Evolutionary conservation across 2,113 vertebrate species (phyloP).

Genomic region (Heterochromis multidens): DNA sequence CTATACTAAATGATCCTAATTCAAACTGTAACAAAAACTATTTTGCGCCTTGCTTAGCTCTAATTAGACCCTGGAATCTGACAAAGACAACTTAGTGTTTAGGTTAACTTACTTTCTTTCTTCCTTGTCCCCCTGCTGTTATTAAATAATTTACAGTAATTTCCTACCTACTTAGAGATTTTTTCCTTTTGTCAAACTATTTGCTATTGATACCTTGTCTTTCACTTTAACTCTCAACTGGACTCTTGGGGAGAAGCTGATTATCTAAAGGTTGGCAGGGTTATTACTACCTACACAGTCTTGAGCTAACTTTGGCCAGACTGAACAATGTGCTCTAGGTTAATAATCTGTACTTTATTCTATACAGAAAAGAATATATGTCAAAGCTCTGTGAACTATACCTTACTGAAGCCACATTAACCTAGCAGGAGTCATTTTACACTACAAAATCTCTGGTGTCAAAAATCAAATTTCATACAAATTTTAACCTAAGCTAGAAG

Average conservation of each 20-base stretch:
- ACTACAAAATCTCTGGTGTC: neutral
- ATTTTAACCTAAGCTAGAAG: neutral
- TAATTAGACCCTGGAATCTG: neutral
- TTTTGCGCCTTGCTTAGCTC: neutral
- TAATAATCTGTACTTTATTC: constrained; percentile 51
- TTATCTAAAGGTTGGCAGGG: constrained; percentile 50
- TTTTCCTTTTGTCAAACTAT: neutral
- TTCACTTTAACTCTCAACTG: constrained; percentile 14
- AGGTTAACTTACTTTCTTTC: neutral
- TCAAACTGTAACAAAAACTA: neutral
- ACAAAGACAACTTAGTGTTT: neutral
- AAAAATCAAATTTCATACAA: neutral
- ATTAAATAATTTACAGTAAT: neutral
- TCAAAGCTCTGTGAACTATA: constrained; percentile 24
- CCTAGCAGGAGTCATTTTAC: neutral
- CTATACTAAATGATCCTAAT: neutral
- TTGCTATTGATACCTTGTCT: neutral
- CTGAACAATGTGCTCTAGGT: constrained; percentile 32
- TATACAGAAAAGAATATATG: constrained; percentile 18
- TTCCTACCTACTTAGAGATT: neutral
- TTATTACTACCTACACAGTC: constrained; percentile 51
- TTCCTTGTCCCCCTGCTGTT: neutral
- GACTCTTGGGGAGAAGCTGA: constrained; percentile 15
- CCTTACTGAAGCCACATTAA: constrained; percentile 14
- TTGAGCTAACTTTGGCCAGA: constrained; percentile 29